Evolutionary conservation across 2,888 invertebrate genomes (phyloP), one percentile per base, ranked within the genome.

Genomic region (Endotricha flammealis): DNA sequence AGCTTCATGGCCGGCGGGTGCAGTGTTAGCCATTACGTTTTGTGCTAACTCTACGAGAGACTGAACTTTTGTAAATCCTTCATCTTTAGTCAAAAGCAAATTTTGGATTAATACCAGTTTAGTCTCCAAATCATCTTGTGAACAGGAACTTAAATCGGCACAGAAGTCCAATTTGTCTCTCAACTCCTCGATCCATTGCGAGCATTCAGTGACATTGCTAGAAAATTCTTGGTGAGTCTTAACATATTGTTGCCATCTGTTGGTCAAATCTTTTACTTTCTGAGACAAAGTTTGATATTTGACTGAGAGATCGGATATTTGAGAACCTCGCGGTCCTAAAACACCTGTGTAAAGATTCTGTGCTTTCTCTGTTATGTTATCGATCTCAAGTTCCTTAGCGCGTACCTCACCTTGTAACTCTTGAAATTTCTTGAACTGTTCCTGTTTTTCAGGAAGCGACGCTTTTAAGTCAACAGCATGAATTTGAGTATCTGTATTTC

Each of bases 191-290:
- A 98, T 88, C 96, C 96, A 97, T 41, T 92, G 91, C 3, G 90
- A 90, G 43, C 94, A 95, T 57, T 95, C 94, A 0, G 91, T 89
- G 0, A 95, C 87, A 57, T 93, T 91, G 44, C 91, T 92, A 34
- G 95, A 92, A 58, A 96, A 96, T 57, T 96, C 95, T 81, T 95
- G 94, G 65, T 97, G 96, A 14, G 91, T 92, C 28, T 90, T 91
- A 0, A 95, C 96, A 67, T 96, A 97, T 46, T 95, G 94, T 59
- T 96, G 95, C 98, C 98, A 98, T 53, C 95, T 93, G 33, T 91
- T 90, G 13, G 95, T 94, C 12, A 97, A 80, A 60, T 98, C 97
- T 83, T 97, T 98, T 0, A 97, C 94, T 73, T 95, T 95, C 53
- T 93, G 93, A 35, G 94, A 93, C 22, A 98, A 88, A 54, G 95